Evolutionary conservation across 2,113 vertebrate genomes (phyloP), one percentile per base, ranked within the genome.

Genomic region (Oncorhynchus tshawytscha): DNA sequence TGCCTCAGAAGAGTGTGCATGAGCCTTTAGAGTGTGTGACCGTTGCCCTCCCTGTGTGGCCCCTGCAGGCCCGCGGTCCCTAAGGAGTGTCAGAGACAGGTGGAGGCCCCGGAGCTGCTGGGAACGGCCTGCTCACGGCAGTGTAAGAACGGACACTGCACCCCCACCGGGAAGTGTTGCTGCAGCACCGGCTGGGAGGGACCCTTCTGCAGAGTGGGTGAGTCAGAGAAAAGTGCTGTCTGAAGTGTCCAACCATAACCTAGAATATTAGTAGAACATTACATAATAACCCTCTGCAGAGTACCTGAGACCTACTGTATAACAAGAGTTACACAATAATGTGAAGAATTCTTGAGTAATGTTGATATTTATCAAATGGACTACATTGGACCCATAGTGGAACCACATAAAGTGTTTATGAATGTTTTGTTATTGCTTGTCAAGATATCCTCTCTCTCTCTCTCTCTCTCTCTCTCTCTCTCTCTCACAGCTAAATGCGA

Each of bases 121-220:
- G 93, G 93, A 73, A 97, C 96, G 0, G 95, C 96, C 73, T 99
- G 97, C 86, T 96, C 97, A 81, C 89, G 95, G 78, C 94, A 96
- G 72, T 99, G 98, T 91, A 95, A 96, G 82, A 99, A 99, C 0
- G 98, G 98, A 76, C 95, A 96, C 92, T 99, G 96, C 82, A 96
- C 96, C 70, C 98, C 98, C 2, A 96, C 94, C 0, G 97, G 97
- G 80, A 94, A 92, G 81, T 99, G 97, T 86, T 99, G 97, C 93
- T 99, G 98, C 90, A 96, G 90, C 81, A 93, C 91, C 5, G 97
- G 97, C 88, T 99, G 98, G 98, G 97, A 98, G 86, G 98, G 96
- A 57, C 95, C 96, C 70, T 96, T 97, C 92, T 99, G 98, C 91
- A 93, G 96, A 94, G 89, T 92, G 51, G 97, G 98, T 99, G 76